Percentiles rank a stretch among this genome's conserved stretches.
These are phyloP conservation scores for Tachycineta bicolor DNA, from an alignment of 2,113 vertebrate genomes.

Conservation along the genomic window DNA sequence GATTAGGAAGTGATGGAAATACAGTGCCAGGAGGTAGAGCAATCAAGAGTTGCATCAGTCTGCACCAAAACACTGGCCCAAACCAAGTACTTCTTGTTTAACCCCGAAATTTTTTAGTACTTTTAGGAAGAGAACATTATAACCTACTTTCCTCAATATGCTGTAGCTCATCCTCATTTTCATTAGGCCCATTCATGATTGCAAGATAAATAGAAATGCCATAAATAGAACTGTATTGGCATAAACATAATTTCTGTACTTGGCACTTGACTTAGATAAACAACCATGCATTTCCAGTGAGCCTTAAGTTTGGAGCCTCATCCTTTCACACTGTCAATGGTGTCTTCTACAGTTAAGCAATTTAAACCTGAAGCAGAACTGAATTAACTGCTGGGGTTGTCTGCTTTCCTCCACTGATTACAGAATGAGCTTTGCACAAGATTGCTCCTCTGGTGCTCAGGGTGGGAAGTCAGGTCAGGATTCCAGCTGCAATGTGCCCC, in stretches of 20 bases:
- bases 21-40: not conserved
- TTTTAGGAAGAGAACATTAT: conserved; percentile 24
- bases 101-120: not conserved
- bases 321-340: not conserved
- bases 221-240: conserved; percentile 38
- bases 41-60: not conserved
- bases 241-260: conserved; percentile 41
- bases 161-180: conserved; percentile 23
- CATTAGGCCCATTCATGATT: not conserved
- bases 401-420: not conserved
- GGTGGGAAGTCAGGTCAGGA: not conserved
- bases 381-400: not conserved
- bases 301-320: not conserved
- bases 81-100: not conserved
- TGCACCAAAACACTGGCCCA: not conserved
- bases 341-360: not conserved
- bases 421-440: not conserved
- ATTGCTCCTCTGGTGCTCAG: rapidly evolving
- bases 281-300: not conserved
- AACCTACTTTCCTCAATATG: conserved; percentile 22
- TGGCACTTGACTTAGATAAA: conserved; percentile 30
- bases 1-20: not conserved
- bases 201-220: not conserved
- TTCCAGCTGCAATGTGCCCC: not conserved
- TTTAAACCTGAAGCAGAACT: not conserved